phyloP scores from a whole-genome alignment of 1,140 invertebrate species.

The Ceratitis capitata region DNA sequence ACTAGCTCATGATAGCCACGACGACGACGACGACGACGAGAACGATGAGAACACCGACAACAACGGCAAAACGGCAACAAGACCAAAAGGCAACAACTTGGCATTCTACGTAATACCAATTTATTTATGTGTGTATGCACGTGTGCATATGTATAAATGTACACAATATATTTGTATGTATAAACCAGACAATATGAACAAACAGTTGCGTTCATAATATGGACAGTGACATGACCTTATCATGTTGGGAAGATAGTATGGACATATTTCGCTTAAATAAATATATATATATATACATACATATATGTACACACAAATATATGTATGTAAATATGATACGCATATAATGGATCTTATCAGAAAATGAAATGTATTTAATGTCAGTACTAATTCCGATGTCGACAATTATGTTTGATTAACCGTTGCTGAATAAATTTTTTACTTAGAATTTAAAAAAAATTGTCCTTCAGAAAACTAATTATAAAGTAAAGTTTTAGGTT shows the following conservation, averaged over 20 bases:
- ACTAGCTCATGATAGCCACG: background rate
- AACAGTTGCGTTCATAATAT: background rate
- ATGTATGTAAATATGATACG: no score
- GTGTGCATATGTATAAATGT: background rate
- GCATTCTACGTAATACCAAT: slow-evolving; percentile 27
- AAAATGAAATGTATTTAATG: no score
- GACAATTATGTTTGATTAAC: no score
- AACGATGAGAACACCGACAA: background rate
- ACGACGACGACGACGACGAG: background rate
- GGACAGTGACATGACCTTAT: background rate
- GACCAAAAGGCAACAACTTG: background rate
- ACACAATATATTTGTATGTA: background rate
- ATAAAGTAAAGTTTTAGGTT: no score
- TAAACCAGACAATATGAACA: background rate
- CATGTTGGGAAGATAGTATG: background rate
- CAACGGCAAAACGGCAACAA: background rate
- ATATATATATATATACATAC: no score
- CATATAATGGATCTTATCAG: no score
- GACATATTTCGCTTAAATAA: no score
- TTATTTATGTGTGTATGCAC: background rate
- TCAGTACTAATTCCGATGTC: no score
- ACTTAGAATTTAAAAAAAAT: no score
- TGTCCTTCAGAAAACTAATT: no score
- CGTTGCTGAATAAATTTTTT: no score
- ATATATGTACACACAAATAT: no score